Evolutionary conservation across 1,140 invertebrate species (phyloP), one percentile per base, ranked within the genome.

Genomic region (Steinernema khuongi): DNA sequence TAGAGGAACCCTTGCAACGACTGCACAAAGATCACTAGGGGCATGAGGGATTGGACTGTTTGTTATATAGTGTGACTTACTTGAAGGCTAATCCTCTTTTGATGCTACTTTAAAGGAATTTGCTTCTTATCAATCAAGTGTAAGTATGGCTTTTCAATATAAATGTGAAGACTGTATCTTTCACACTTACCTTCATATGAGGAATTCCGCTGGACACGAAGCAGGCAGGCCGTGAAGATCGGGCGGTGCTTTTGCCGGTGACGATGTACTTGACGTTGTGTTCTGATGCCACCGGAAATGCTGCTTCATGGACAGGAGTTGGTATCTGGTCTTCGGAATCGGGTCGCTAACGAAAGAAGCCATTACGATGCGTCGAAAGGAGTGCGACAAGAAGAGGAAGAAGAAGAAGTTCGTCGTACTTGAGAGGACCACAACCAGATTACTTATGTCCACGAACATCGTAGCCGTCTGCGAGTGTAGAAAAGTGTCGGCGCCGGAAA

Each of bases 381-480:
- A 74, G 31, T 31, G 43, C 32, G 77, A 76, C 32, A 76, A 71
- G 67, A 69, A 33, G 68, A 77, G 80, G 69, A 78, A 81, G 67
- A 80, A 79, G 31, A 78, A 77, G 41, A 80, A 79, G 68, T 81
- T 81, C 29, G 71, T 71, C 32, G 79, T 43, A 70, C 70, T 74
- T n/a, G 78, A 44, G 19, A 70, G 31, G 31, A 79, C 78, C 0
- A 79, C 76, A 26, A 79, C 28, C 17, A 79, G 67, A 71, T 79
- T 79, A 28, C 36, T 68, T 17, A 74, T 80, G 69, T 79, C 78
- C 1, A 79, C 76, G 31, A 72, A 79, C 1, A 78, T 26, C 18
- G 78, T 79, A 18, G 76, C 31, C 19, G 36, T 32, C 28, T 70
- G 31, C 14, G 78, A 77, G 28, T 41, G 28, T 1, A 66, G 44